Evolutionary conservation across 1,140 invertebrate species (phyloP).

Genomic region (Drosophila kohkoa): DNA sequence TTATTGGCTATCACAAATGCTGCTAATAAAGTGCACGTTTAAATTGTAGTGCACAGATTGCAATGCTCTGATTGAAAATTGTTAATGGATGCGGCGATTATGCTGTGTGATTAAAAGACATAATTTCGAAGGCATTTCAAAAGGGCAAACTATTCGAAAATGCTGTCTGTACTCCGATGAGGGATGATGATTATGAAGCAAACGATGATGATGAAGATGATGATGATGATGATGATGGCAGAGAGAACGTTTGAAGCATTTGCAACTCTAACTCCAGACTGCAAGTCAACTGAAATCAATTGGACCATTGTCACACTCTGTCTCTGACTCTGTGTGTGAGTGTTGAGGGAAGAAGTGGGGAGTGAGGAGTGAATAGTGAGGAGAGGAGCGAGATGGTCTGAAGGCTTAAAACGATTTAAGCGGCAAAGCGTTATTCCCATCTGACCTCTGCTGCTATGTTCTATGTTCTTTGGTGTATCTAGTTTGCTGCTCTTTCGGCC

Average conservation of each 20-base stretch:
- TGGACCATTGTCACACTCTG: background rate
- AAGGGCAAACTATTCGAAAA: conserved; percentile 1
- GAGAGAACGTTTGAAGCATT: background rate
- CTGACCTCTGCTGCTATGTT: conserved; percentile 25
- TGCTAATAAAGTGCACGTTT: too few relatives aligned
- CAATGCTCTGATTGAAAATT: background rate
- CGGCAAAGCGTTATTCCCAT: conserved; percentile 22
- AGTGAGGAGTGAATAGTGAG: background rate
- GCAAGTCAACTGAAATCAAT: background rate
- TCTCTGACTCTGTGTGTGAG: background rate
- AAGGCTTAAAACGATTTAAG: conserved; percentile 24
- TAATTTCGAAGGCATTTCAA: background rate
- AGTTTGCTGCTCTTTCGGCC: conserved; percentile 12
- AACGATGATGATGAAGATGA: too few relatives aligned
- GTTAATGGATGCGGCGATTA: background rate
- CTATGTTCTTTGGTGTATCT: conserved; percentile 1
- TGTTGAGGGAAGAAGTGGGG: background rate
- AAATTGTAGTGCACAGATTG: too few relatives aligned
- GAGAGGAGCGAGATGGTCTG: too few relatives aligned
- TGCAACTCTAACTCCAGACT: too few relatives aligned
- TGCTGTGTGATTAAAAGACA: background rate
- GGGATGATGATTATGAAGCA: too few relatives aligned
- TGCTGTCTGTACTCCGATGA: background rate
- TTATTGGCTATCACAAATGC: too few relatives aligned
- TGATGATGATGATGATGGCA: background rate